Percentiles rank a stretch among this genome's conserved stretches.
Conservation (phyloP, 2,113 vertebrate species). For the Notechis scutatus region DNA sequence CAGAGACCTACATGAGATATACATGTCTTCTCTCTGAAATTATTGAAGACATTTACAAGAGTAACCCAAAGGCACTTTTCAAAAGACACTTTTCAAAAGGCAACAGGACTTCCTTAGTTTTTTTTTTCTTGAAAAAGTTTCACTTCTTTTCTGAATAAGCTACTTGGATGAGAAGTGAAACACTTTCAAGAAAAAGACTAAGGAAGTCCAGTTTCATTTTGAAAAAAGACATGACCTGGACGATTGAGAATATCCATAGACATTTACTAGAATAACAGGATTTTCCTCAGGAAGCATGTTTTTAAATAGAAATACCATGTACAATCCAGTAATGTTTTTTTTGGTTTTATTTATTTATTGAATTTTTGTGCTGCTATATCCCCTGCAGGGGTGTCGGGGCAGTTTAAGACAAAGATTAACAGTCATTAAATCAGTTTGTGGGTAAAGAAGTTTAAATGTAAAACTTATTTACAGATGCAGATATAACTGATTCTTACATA, state of each 20-base stretch:
- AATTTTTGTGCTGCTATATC: background rate
- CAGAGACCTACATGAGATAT: background rate
- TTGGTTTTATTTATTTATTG: background rate
- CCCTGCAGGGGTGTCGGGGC: background rate
- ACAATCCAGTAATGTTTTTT: background rate
- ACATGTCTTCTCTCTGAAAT: background rate
- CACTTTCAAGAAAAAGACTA: background rate
- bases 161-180: background rate
- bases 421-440: background rate
- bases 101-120: background rate
- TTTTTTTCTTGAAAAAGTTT: background rate
- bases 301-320: background rate
- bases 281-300: background rate
- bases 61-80: background rate
- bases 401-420: background rate
- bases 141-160: background rate
- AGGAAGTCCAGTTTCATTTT: too few species aligned
- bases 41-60: background rate
- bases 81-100: background rate
- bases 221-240: too few species aligned
- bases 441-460: background rate
- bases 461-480: background rate
- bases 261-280: background rate
- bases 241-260: too few species aligned
- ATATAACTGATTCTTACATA: background rate